Percentiles rank a stretch among this genome's conserved stretches.
These are phyloP conservation scores for Tringa solitaria DNA, from an alignment of 2,113 vertebrate genomes.

Conservation along the genomic window DNA sequence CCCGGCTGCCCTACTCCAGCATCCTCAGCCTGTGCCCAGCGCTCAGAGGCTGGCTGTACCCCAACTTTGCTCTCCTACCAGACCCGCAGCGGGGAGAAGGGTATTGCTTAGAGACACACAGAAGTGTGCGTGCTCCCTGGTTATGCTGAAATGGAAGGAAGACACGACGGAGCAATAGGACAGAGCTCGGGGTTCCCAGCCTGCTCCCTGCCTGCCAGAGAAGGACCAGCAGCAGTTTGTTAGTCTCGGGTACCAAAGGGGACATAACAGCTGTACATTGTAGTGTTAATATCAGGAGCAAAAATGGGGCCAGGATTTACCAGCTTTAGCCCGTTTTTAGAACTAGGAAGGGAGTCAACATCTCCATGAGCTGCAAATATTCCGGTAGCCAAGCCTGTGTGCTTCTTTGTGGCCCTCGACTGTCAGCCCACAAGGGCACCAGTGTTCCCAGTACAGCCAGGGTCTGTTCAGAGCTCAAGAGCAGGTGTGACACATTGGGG, in stretches of 20 bases:
- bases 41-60: neutral
- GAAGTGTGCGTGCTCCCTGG: neutral
- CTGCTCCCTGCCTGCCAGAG: neutral
- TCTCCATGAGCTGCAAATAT: neutral
- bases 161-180: neutral
- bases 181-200: neutral
- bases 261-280: neutral
- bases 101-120: constrained; percentile 31
- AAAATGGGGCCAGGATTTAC: neutral
- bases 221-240: neutral
- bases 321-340: neutral
- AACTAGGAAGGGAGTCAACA: neutral
- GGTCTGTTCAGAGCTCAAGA: neutral
- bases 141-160: constrained; percentile 11
- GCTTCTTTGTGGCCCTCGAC: neutral
- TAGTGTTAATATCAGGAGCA: neutral
- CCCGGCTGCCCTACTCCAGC: neutral
- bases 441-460: neutral
- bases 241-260: neutral
- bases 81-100: neutral
- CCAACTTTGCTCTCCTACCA: neutral
- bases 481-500: neutral
- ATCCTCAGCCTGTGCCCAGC: neutral
- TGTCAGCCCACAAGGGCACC: neutral
- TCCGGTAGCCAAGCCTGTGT: neutral